phyloP scores from a whole-genome alignment of 2,113 vertebrate species.

The Alligator mississippiensis region DNA sequence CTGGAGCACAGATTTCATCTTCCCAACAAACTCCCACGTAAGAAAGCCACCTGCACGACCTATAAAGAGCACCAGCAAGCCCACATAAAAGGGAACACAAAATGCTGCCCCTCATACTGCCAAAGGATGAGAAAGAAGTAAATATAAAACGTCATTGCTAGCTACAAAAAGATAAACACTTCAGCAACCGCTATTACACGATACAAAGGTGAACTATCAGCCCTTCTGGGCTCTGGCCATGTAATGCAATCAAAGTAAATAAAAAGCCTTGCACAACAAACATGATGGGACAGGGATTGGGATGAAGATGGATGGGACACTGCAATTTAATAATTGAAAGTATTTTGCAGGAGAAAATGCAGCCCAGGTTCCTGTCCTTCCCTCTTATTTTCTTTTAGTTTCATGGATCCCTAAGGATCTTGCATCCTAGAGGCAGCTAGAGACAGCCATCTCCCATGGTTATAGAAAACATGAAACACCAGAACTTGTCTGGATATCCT shows the following conservation, averaged over 20 bases:
- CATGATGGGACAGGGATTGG: constrained; percentile 26
- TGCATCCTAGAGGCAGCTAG: neutral
- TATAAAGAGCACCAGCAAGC: rapidly evolving
- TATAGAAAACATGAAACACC: neutral
- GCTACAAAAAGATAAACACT: neutral
- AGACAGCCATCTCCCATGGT: neutral
- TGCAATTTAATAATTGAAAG: constrained; percentile 44
- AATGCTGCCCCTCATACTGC: neutral
- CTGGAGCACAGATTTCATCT: neutral
- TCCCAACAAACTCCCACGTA: neutral
- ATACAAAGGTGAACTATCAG: neutral
- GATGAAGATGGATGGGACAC: constrained; percentile 35
- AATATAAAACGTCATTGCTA: neutral
- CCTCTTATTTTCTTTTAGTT: constrained; percentile 28
- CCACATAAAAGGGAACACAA: neutral
- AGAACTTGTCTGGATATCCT: neutral
- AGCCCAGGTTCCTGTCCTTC: constrained; percentile 13
- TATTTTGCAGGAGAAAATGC: constrained; percentile 34
- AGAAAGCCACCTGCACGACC: neutral
- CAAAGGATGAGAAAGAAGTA: neutral
- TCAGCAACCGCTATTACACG: neutral
- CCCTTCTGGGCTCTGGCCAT: neutral
- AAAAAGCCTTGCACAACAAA: constrained; percentile 36
- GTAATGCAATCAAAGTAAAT: neutral
- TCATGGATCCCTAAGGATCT: neutral